These are phyloP conservation scores for Pseudopleuronectes americanus DNA, from an alignment of 2,797 vertebrate genomes.

Conservation along the genomic window DNA sequence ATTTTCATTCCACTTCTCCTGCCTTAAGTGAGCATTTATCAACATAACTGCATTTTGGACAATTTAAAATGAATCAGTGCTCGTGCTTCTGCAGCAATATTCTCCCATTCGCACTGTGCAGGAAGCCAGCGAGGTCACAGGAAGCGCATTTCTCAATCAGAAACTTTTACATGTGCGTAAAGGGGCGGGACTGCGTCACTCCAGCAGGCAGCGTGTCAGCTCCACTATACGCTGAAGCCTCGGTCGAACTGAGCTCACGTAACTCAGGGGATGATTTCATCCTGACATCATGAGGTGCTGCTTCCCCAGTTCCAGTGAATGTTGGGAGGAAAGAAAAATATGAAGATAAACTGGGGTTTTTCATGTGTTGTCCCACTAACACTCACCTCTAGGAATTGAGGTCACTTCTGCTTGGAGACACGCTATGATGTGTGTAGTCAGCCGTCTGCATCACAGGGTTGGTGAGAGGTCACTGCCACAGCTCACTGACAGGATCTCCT, in stretches of 20 bases:
- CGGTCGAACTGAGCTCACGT: background rate
- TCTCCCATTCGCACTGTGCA: slow-evolving; percentile 29
- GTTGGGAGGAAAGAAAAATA: background rate
- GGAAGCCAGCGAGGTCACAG: slow-evolving; percentile 70
- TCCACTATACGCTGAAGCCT: slow-evolving; percentile 9
- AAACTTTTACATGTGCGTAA: slow-evolving; percentile 68
- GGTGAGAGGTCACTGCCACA: slow-evolving; percentile 31
- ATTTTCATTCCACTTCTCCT: background rate
- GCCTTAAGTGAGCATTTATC: background rate
- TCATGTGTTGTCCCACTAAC: slow-evolving; percentile 11
- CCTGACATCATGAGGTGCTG: background rate
- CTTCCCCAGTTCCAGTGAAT: background rate
- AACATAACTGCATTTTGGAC: too few relatives aligned
- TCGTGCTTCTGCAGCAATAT: slow-evolving; percentile 18
- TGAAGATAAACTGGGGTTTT: slow-evolving; percentile 30
- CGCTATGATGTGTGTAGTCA: background rate
- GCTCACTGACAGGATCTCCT: slow-evolving; percentile 2
- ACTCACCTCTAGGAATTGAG: background rate
- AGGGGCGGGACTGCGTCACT: slow-evolving; percentile 18
- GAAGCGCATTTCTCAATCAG: slow-evolving; percentile 79
- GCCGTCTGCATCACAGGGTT: slow-evolving; percentile 24
- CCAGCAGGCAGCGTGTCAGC: slow-evolving; percentile 16
- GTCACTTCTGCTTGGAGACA: slow-evolving; percentile 33
- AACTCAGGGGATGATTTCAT: slow-evolving; percentile 24
- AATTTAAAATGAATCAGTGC: background rate